Base-by-base conservation (phyloP, 2,797 vertebrate genomes). In the Sternotherus odoratus region DNA sequence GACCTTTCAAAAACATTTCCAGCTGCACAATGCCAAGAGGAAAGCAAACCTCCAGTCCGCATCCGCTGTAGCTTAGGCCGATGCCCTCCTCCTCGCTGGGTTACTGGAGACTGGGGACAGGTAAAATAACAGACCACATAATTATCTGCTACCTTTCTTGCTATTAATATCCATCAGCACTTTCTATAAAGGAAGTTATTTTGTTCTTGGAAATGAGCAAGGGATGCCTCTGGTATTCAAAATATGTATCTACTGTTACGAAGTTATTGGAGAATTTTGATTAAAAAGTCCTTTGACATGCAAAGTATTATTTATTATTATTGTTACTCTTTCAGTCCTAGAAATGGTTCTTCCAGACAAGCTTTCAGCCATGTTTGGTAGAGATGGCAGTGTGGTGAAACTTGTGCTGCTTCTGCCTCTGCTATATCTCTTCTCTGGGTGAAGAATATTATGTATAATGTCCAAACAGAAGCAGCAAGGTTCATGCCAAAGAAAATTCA, bases 21-120 rank as follows among this genome's bases (percentile, higher is more conserved):
- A 53, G 98, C 98, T 3, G 96, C 98, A 1, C 98, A 99, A 19
- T 99, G 99, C 97, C 98, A 99, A 13, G 98, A 98, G 53, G 98
- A 99, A 92, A 99, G 97, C 98, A 99, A 99, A 78, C 99, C 99
- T 0, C 99, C 99, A 0, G 98, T 98, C 89, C 99, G 99, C 53
- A 99, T 99, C 90, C 99, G 99, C 95, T 99, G 99, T 91, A 99
- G 98, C 85, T 97, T 99, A 36, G 99, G 99, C 6, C 99, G 99
- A 81, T 99, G 99, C 95, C 99, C 99, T 39, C 99, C 99, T 92
- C 99, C 99, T 77, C 99, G 99, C 92, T 99, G 99, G 99, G 99
- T 99, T 96, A 98, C 99, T 49, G 99, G 99, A 90, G 99, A 99
- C 97, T 99, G 99, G 99, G 99, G 99, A 95, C 99, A 99, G 99